A percentile compares a stretch with the other conserved stretches of the same genome.
Conservation (phyloP, 2,888 invertebrate genomes). For the Drosophila parthenogenetica region DNA sequence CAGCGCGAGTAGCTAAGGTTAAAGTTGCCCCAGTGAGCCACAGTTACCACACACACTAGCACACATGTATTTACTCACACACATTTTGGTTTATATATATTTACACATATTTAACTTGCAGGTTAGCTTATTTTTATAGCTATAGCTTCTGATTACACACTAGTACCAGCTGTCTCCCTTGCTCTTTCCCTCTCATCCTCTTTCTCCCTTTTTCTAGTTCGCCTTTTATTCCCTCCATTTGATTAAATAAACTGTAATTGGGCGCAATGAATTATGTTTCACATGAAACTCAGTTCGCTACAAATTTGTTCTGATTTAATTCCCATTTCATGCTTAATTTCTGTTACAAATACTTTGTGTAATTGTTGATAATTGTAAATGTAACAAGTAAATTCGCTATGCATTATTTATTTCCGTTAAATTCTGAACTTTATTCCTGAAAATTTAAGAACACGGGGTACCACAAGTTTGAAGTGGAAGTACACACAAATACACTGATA, state of each 20-base stretch:
- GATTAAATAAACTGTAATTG: slow-evolving; percentile 58
- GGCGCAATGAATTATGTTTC: slow-evolving; percentile 37
- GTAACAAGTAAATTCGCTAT: background rate
- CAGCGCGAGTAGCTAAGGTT: slow-evolving; percentile 28
- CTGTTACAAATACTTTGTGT: background rate
- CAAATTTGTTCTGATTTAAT: slow-evolving; percentile 28
- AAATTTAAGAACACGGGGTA: background rate
- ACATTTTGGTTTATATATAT: background rate
- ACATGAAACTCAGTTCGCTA: slow-evolving; percentile 24
- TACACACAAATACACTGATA: too few relatives aligned
- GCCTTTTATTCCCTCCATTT: slow-evolving; percentile 20
- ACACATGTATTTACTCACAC: slow-evolving; percentile 2
- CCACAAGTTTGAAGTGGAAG: background rate
- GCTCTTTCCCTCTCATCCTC: too few relatives aligned
- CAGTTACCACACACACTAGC: slow-evolving; percentile 14
- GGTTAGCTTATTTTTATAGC: slow-evolving; percentile 46
- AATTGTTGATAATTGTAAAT: background rate
- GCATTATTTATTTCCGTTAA: background rate
- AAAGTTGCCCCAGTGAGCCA: slow-evolving; percentile 21
- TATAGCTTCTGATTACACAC: slow-evolving; percentile 14
- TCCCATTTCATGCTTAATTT: slow-evolving; percentile 3
- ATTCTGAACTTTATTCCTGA: background rate
- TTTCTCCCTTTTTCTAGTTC: background rate
- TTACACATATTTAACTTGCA: slow-evolving; percentile 29
- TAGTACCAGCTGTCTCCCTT: too few relatives aligned